phyloP scores from a whole-genome alignment of 2,113 vertebrate genomes.

The Rostratula benghalensis region DNA sequence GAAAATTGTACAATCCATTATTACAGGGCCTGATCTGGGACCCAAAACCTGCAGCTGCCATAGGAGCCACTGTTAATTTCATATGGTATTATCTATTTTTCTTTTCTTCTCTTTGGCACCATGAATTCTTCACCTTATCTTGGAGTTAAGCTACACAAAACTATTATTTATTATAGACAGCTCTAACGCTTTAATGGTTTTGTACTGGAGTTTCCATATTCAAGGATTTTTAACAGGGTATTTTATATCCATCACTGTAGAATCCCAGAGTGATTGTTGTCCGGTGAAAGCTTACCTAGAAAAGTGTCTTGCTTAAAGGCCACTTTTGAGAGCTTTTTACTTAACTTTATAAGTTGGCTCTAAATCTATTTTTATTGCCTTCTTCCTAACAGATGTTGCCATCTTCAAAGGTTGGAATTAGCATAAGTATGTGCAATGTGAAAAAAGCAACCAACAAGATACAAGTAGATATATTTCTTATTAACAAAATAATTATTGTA shows the following conservation, averaged over 20 bases:
- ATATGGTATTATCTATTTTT: neutral
- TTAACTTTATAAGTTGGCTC: neutral
- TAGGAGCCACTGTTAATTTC: neutral
- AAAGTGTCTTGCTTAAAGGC: neutral
- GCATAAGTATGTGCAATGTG: neutral
- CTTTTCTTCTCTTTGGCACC: neutral
- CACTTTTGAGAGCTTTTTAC: neutral
- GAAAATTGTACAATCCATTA: neutral
- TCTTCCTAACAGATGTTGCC: neutral
- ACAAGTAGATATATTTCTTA: neutral
- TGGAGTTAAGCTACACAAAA: neutral
- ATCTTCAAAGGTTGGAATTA: neutral
- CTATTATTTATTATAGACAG: neutral
- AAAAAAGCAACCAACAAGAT: neutral
- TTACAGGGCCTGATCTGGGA: neutral
- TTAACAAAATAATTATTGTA: neutral
- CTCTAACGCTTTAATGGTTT: neutral
- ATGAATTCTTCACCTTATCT: neutral
- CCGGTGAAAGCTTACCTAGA: neutral
- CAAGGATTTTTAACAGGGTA: neutral
- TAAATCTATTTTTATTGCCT: neutral
- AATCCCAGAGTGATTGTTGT: neutral
- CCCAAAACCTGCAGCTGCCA: neutral
- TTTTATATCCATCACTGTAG: neutral
- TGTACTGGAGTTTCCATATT: neutral